Evolutionary conservation across 2,888 invertebrate genomes (phyloP), one percentile per base, ranked within the genome.

Genomic region (Ectobius pallidus): DNA sequence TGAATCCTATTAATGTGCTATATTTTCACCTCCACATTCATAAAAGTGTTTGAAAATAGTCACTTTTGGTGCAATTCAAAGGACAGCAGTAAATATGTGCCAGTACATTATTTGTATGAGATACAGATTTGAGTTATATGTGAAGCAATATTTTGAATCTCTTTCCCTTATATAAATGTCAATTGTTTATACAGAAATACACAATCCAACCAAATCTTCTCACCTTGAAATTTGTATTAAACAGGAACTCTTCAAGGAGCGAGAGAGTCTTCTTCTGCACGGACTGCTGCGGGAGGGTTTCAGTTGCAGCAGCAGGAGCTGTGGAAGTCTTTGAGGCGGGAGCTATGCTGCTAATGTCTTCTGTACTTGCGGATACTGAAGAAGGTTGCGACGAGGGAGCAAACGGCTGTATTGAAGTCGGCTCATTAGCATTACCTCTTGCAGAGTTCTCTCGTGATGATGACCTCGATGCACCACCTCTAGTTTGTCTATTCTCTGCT

Each of bases 371-470:
- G 20, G 69, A 49, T 22, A 63, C 52, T 18, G 68, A 58, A 9
- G 63, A 27, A 9, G 69, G 58, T 30, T 72, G 74, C 11, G 71
- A 52, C 14, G 58, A 30, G 39, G 39, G 39, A 9, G 42, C 25
- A 25, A 16, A 63, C 16, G 42, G 39, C 39, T 46, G 44, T 9
- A 65, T 44, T n/a, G 65, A 65, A 9, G 30, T 16, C 1, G 46
- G 27, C 7, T 65, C 65, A 46, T 46, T 34, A 27, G 25, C 70
- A 25, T 9, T 22, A 20, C 70, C 32, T 14, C 69, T 72, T 3
- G 72, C 67, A n/a, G 74, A 69, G 32, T 70, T 74, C 52, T 74
- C 74, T 30, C 74, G 70, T 22, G 73, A 75, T 20, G 75, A 75
- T 11, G 75, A 73, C 25, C 73, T 73, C 30, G 71, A 71, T 25